phyloP scores from a whole-genome alignment of 2,888 invertebrate species.

The Tolmerus cingulatus region DNA sequence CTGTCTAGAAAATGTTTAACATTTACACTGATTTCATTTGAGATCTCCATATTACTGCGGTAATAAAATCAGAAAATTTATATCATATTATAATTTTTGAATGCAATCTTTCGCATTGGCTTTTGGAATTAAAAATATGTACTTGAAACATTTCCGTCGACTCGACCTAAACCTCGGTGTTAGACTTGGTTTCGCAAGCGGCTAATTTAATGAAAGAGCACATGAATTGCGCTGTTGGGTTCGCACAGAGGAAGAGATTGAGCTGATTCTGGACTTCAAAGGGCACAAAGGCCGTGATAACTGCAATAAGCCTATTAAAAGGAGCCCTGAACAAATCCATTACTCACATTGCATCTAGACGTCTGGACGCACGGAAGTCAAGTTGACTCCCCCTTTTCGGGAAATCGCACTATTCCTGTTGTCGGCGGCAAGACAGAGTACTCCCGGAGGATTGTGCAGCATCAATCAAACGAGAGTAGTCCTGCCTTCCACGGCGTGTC shows the following conservation, averaged over 20 bases:
- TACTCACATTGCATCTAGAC: background rate
- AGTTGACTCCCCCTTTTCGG: background rate
- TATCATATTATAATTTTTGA: no score
- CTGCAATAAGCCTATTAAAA: background rate
- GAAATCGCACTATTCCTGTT: background rate
- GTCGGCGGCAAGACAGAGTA: background rate
- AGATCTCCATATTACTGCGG: no score
- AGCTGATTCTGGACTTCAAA: background rate
- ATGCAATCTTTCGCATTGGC: no score
- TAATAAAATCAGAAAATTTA: no score
- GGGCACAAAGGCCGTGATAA: background rate
- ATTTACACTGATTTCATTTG: no score
- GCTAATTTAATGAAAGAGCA: background rate
- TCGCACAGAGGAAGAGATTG: background rate
- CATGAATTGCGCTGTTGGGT: background rate
- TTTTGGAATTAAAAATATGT: background rate
- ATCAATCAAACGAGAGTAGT: background rate
- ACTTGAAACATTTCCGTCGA: background rate
- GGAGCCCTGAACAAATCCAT: background rate
- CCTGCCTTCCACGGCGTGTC: background rate
- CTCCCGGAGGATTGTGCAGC: background rate
- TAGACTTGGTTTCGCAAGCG: background rate
- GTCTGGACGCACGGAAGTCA: background rate
- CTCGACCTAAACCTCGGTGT: background rate
- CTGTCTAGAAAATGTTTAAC: no score